Evolutionary conservation across 1,140 invertebrate genomes (phyloP), one percentile per base, ranked within the genome.

Genomic region (Microplitis demolitor): DNA sequence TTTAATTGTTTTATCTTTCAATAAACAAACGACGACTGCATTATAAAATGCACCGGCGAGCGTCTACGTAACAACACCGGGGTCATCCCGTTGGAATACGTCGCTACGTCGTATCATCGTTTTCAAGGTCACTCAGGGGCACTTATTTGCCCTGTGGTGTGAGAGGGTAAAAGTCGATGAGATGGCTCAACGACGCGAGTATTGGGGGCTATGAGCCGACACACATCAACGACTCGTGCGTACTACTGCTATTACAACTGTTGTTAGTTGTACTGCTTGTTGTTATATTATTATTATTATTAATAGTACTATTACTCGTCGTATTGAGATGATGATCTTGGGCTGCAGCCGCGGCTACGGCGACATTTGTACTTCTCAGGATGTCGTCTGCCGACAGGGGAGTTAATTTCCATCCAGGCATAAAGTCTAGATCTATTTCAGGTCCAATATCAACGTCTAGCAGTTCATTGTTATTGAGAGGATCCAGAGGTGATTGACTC

Each of bases 401-500:
- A 14, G 90, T 89, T 39, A 92, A 81, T 79, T 91, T 91, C 84
- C 90, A 89, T 69, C 88, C 90, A 37, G 91, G 91, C 79, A 91
- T 90, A 69, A 91, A 89, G 78, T 90, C 89, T 14, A 89, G 83
- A 5, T 89, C 88, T 35, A 89, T 78, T 13, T 88, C 88, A 6
- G 88, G 88, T 14, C 88, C 88, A 76, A 89, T 88, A 70, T 89
- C 88, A 37, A 89, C 87, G 77, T 90, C 89, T 50, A 91, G 90
- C 62, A 92, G 82, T 81, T 92, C 91, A 81, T 92, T 92, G 86
- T 94, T 94, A 83, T 95, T 94, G 74, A 94, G 87, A 16, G 94
- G 93, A 84, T 96, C 94, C 31, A 95, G 87, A 78, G 94, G 94
- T 67, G 93, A 95, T 77, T 95, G 93, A 66, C 92, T 93, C 70